Evolutionary conservation across 1,140 invertebrate species (phyloP).

Genomic region (Conus ventricosus): DNA sequence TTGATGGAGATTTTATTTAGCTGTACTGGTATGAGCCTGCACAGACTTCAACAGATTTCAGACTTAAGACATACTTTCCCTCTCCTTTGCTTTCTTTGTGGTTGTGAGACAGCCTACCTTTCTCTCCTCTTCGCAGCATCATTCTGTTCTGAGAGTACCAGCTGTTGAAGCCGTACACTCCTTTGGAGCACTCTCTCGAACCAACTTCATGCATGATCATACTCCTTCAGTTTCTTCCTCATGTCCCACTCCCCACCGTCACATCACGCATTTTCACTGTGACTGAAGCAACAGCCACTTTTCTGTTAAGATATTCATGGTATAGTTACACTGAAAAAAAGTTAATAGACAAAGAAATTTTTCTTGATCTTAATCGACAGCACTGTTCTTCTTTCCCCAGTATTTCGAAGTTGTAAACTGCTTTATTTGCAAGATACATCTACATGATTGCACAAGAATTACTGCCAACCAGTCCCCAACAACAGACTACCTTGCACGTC

Average conservation of each 20-base stretch:
- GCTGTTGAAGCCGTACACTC: constrained; percentile 55
- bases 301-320: no score
- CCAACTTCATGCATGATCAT: constrained; percentile 70
- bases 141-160: constrained; percentile 67
- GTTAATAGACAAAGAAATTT: no score
- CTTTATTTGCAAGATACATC: no score
- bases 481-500: no score
- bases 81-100: neutral
- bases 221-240: constrained; percentile 68
- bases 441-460: no score
- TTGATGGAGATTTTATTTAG: no score
- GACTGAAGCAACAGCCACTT: constrained; percentile 45
- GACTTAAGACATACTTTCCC: neutral
- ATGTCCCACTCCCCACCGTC: constrained; percentile 57
- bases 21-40: neutral
- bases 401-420: no score
- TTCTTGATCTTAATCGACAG: no score
- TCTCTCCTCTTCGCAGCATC: constrained; percentile 60
- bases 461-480: no score
- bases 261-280: constrained; percentile 69
- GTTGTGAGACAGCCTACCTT: constrained; percentile 48
- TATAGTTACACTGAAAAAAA: no score
- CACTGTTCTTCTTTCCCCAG: no score
- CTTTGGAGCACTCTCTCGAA: constrained; percentile 63
- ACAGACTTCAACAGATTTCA: neutral